Evolutionary conservation across 2,797 vertebrate genomes (phyloP), one percentile per base, ranked within the genome.

Genomic region (Mus caroli): DNA sequence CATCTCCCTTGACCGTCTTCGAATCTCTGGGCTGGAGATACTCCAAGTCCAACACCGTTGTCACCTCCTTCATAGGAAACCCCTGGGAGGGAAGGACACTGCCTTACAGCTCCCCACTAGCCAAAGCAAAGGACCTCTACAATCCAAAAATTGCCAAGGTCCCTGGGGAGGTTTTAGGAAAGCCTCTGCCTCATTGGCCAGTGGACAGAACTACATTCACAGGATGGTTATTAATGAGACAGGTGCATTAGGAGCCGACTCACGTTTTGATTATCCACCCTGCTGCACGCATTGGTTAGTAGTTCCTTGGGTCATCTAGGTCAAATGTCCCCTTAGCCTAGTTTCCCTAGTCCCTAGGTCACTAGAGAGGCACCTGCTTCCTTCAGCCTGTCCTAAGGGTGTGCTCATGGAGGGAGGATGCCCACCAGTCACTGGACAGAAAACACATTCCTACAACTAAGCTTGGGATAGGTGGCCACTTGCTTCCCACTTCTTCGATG

Each of bases 221-320:
- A 50, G 3, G 28, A 31, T 46, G 54, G 71, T 92, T 94, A 80
- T 91, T 89, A 84, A 92, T 88, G 90, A 96, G 69, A 79, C 20
- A 19, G 73, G 37, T 76, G 77, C 58, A n/a, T 87, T 82, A 88
- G 90, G 90, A 80, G 8, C 6, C 40, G n/a, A n/a, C 43, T 87
- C 75, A 56, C 50, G 56, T 75, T 97, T 95, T 71, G 73, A 76
- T 79, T 89, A 76, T 64, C 76, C 10, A 71, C 50, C 19, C 50
- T 86, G 52, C 84, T 58, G 17, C 54, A 20, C 26, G 73, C 64
- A 26, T 22, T 34, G 73, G 7, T 93, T 88, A 58, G 34, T 54
- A 73, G 77, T 54, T 94, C 31, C 34, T 3, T 46, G 60, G 75
- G 50, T 88, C 85, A 85, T 64, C 64, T 76, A 46, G 95, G 82